Conservation (phyloP, 2,113 vertebrate genomes). For the Aspidoscelis tigris region DNA sequence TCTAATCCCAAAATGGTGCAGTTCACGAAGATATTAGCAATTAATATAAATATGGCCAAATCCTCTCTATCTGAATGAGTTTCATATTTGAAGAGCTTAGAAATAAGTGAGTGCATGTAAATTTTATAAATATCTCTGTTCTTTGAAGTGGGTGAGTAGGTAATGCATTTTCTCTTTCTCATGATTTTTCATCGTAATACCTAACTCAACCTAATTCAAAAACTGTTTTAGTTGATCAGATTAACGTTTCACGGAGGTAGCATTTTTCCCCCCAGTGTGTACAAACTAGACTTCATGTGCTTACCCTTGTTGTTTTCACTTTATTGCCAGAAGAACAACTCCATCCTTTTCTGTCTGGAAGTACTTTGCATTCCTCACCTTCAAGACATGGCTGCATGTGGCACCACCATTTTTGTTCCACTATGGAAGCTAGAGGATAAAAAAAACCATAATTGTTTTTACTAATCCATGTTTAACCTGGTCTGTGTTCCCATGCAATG, state of each 20-base stretch:
- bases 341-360: slow-evolving; percentile 97
- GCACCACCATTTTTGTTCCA: slow-evolving; percentile 99
- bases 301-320: slow-evolving; percentile 98
- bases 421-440: slow-evolving; percentile 88
- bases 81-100: too few relatives aligned
- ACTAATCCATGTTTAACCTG: slow-evolving; percentile 11
- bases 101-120: neutral
- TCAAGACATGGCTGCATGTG: slow-evolving; percentile 98
- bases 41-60: too few relatives aligned
- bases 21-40: too few relatives aligned
- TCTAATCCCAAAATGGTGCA: too few relatives aligned
- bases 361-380: slow-evolving; percentile 97
- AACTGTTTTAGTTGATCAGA: neutral
- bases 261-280: neutral
- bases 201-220: neutral
- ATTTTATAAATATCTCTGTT: neutral
- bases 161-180: too few relatives aligned
- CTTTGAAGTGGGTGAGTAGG: neutral
- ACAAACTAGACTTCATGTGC: slow-evolving; percentile 19
- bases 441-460: slow-evolving; percentile 29
- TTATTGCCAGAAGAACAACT: slow-evolving; percentile 97
- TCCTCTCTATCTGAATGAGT: too few relatives aligned
- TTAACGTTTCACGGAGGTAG: neutral
- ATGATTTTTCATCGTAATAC: neutral
- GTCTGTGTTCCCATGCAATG: too few relatives aligned